These are phyloP conservation scores for Cynopterus brachyotis DNA, from an alignment of 2,113 vertebrate genomes.

Conservation along the genomic window DNA sequence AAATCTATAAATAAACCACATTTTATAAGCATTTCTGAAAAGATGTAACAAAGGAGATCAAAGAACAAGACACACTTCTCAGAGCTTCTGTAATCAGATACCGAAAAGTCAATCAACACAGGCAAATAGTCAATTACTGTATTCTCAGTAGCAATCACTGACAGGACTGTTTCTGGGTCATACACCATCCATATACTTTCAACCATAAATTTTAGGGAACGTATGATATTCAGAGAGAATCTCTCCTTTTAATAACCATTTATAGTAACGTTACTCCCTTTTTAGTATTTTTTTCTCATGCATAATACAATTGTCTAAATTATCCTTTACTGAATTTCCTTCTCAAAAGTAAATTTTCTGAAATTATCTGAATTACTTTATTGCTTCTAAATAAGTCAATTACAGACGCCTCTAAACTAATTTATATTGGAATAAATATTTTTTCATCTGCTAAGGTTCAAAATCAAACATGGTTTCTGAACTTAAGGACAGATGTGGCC, in stretches of 20 bases:
- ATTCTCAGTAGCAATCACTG: constrained; percentile 60
- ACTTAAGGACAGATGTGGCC: neutral
- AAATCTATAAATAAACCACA: constrained; percentile 45
- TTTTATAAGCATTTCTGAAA: constrained; percentile 53
- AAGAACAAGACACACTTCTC: constrained; percentile 45
- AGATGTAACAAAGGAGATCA: constrained; percentile 65
- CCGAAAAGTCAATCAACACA: constrained; percentile 70
- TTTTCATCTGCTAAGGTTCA: constrained; percentile 37
- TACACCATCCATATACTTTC: constrained; percentile 36
- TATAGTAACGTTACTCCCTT: constrained; percentile 59
- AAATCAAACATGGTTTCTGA: constrained; percentile 44
- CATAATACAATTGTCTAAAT: constrained; percentile 79
- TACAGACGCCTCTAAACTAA: constrained; percentile 78
- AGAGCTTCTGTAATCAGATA: constrained; percentile 64
- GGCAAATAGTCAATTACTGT: constrained; percentile 63
- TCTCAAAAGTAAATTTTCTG: constrained; percentile 82
- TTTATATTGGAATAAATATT: constrained; percentile 74
- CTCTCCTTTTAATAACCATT: constrained; percentile 31
- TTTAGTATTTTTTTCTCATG: constrained; percentile 75
- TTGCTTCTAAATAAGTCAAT: constrained; percentile 83
- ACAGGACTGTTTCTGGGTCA: constrained; percentile 59
- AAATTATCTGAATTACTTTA: constrained; percentile 84
- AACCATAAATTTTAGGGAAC: constrained; percentile 48
- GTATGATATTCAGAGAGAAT: neutral
- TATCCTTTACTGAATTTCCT: constrained; percentile 82